These are phyloP conservation scores for Ganaspis brasiliensis DNA, from an alignment of 2,888 invertebrate genomes.

Conservation along the genomic window DNA sequence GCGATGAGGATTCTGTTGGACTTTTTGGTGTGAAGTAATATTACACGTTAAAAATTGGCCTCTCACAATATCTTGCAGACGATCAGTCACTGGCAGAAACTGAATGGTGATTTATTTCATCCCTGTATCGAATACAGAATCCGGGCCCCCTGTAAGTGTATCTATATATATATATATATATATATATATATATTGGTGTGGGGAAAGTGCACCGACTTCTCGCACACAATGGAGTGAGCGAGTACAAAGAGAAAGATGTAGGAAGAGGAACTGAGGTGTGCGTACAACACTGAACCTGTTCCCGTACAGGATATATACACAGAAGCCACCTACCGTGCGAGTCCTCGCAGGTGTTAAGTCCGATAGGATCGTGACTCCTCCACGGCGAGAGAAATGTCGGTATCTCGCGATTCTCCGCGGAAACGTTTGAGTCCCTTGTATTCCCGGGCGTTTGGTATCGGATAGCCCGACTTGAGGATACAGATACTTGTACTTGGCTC, in stretches of 20 bases:
- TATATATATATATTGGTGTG: too few species aligned
- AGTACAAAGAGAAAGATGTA: neutral
- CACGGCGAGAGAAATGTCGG: conserved; percentile 36
- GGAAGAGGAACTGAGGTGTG: conserved; percentile 5
- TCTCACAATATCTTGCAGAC: conserved; percentile 7
- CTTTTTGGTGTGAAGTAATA: too few species aligned
- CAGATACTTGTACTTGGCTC: conserved; percentile 23
- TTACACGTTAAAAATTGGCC: neutral
- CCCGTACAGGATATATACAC: conserved; percentile 43
- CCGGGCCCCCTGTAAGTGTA: neutral
- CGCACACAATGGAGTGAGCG: neutral
- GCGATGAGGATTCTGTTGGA: too few species aligned
- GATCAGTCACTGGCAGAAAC: conserved; percentile 35
- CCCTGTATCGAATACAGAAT: conserved; percentile 10
- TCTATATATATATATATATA: too few species aligned
- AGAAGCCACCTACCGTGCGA: conserved; percentile 66
- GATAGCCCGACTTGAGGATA: conserved; percentile 26
- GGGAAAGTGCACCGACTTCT: conserved; percentile 16
- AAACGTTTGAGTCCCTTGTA: conserved; percentile 36
- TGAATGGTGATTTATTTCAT: conserved; percentile 35
- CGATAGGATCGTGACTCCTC: conserved; percentile 40
- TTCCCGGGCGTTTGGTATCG: conserved; percentile 29
- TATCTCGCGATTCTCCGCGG: conserved; percentile 35
- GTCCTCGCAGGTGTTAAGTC: conserved; percentile 67
- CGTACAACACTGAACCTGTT: conserved; percentile 16